Evolutionary conservation across 2,113 vertebrate genomes (phyloP), one percentile per base, ranked within the genome.

Genomic region (Himantopus leucocephalus): DNA sequence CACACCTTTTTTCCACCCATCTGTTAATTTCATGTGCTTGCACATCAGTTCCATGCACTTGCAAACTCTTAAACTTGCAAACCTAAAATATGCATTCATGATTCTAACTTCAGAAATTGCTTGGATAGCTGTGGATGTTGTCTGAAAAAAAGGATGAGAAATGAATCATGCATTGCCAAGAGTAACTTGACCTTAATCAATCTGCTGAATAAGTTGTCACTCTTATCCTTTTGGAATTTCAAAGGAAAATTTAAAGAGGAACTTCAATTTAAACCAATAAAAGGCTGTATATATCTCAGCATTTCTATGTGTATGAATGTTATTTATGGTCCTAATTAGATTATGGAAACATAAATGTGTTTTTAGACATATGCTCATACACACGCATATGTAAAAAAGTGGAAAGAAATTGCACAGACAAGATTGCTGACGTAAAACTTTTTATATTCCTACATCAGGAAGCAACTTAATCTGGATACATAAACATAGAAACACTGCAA

Each of bases 211-310:
- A 71, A 55, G 4, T 34, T 81, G 3, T 77, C 8, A 45, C 26
- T 56, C 9, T 76, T 55, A 23, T 17, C 2, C 1, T 81, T 88
- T 47, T 16, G 2, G 7, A 39, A 86, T 62, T 80, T 66, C 45
- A 80, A 45, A 66, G 13, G 7, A 79, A 88, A 79, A 72, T 53
- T 64, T 75, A 67, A 92, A 39, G 30, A 53, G 12, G 15, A 67
- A 24, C 4, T 81, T 60, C 10, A 39, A 8, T 14, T 59, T 87
- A 74, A 77, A 73, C 9, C 77, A 29, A 81, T 11, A 72, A 53
- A 78, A 67, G 2, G 0, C 3, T 32, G 20, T n/a, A 26, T 32
- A 15, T 39, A 1, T 56, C 0, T 91, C 13, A 64, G 2, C 2
- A 29, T 75, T 55, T 60, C 35, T 67, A 14, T 56, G 4, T 22